Percentiles rank a stretch among this genome's conserved stretches.
These are phyloP conservation scores for Cirrhinus mrigala DNA, from an alignment of 2,797 vertebrate genomes.

Conservation along the genomic window DNA sequence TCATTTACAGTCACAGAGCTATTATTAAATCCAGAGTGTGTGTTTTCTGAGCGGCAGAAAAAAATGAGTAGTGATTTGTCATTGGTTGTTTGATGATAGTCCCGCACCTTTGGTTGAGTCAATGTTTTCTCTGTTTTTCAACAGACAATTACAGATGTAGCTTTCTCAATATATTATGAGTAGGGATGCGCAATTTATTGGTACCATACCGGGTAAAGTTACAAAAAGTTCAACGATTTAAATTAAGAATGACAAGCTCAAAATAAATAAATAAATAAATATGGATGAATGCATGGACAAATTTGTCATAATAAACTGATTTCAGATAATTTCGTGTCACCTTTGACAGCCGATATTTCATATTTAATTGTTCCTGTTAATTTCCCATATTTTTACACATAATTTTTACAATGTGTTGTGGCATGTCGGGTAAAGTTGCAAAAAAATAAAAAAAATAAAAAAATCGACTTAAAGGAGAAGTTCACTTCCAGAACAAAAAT, in stretches of 20 bases:
- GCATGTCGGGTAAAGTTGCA: no score
- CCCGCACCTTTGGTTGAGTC: background rate
- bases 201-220: no score
- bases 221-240: no score
- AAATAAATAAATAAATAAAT: no score
- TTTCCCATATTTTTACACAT: background rate
- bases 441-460: no score
- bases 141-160: background rate
- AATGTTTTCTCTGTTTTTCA: background rate
- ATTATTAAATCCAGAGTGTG: background rate
- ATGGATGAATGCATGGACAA: background rate
- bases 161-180: background rate
- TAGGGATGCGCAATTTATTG: no score
- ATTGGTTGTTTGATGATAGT: background rate
- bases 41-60: background rate
- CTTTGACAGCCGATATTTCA: no score
- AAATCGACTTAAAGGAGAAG: no score
- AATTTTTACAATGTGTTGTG: no score
- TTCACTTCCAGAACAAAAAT: no score
- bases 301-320: background rate
- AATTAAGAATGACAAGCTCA: no score
- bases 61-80: background rate
- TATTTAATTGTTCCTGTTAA: background rate
- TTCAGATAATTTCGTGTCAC: background rate
- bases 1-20: background rate